Base-by-base conservation (phyloP, 2,797 vertebrate species). In the Salarias fasciatus region DNA sequence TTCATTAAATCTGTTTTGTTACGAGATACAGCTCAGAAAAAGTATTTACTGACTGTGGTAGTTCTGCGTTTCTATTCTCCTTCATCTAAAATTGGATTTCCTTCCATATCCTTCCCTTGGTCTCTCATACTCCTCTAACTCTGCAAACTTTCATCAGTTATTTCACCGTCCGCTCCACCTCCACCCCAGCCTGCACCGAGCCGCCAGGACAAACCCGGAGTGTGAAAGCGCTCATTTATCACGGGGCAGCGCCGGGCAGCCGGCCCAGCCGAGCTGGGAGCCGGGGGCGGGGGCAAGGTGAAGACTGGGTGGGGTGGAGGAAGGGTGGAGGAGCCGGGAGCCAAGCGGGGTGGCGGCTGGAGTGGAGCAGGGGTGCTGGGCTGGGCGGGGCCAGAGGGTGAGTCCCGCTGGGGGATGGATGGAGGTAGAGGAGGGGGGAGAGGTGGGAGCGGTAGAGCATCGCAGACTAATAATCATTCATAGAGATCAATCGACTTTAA, bases 191-290 rank as follows among this genome's bases (percentile, higher is more conserved):
- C 33, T 6, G 6, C 33, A 6, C 33, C 38, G n/a, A 47, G 66
- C 53, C 8, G 79, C 83, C 85, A 80, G 85, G 69, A 84, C 72
- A 84, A 84, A 82, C 76, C 70, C 38, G 7, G 71, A 71, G 72
- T 63, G 77, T 87, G 83, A 85, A 84, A 85, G 84, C 67, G 42
- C 65, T 82, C 77, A 84, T 85, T 85, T 80, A 85, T 87, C 83
- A 77, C 70, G 0, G 38, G 60, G 75, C 73, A 77, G 64, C 53
- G 11, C 65, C 52, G 61, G 69, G 73, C 78, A 72, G 6, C 3
- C 1, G 30, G 74, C 74, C 79, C 67, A 62, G 61, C 48, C 40
- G 10, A 58, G 58, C 78, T 74, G 75, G 29, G 57, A 61, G 63
- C 56, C 56, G 63, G 31, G 46, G 66, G 69, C 35, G 51, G 69